These are phyloP conservation scores for Molossus molossus DNA, from an alignment of 2,797 vertebrate genomes.

Conservation along the genomic window DNA sequence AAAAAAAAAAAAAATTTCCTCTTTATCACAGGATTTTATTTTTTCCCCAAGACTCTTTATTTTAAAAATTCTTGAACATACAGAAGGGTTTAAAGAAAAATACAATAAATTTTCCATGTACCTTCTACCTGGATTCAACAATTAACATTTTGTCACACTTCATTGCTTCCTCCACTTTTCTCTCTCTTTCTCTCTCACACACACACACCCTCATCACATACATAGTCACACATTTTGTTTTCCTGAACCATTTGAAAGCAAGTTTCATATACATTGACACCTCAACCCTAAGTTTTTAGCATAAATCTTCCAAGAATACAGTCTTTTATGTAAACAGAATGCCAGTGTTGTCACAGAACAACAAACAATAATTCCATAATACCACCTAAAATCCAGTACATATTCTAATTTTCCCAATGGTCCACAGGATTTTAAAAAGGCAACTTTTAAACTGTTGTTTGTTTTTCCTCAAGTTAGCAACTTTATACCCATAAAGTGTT, in stretches of 20 bases:
- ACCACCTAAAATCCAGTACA: background rate
- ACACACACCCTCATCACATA: no score
- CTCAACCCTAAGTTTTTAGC: background rate
- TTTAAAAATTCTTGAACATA: constrained; percentile 3
- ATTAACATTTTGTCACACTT: background rate
- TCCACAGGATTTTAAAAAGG: background rate
- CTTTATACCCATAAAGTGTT: background rate
- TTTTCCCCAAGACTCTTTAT: background rate
- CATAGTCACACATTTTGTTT: background rate
- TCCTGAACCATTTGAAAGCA: background rate
- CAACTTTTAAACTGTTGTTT: background rate
- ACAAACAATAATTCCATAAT: background rate
- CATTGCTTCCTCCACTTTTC: background rate
- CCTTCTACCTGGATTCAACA: background rate
- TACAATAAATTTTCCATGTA: background rate
- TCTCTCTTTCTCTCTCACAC: no score
- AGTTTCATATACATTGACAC: background rate
- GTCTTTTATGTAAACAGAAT: background rate
- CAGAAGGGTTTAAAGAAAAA: background rate
- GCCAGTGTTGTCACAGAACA: background rate
- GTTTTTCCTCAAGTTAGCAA: background rate
- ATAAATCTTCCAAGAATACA: background rate
- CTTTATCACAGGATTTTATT: background rate
- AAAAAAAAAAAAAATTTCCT: background rate
- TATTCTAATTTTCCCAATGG: background rate